These are phyloP conservation scores for Gerris lacustris DNA, from an alignment of 2,888 invertebrate species.

Conservation along the genomic window DNA sequence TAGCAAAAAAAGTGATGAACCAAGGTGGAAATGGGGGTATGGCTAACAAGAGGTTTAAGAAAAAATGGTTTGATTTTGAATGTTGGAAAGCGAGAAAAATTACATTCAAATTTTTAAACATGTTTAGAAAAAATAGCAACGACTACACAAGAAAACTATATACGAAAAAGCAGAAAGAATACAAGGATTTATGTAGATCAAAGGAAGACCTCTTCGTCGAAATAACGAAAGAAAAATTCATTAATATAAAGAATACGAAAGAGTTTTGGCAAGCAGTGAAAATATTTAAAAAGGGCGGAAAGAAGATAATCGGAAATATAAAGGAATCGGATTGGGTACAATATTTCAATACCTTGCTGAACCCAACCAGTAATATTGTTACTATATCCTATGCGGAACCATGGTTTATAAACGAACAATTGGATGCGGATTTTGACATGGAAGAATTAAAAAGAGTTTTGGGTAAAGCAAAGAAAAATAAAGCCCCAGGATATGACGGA, in stretches of 20 bases:
- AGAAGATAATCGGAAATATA: not conserved
- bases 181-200: not conserved
- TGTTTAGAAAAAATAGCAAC: conserved; percentile 8
- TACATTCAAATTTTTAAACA: conserved; percentile 9
- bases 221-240: not conserved
- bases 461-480: conserved; percentile 10
- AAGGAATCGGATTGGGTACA: not conserved
- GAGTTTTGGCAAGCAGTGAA: conserved; percentile 15
- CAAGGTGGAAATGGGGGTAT: not conserved
- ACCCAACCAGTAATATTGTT: not conserved
- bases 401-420: not conserved
- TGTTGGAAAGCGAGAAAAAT: conserved; percentile 6
- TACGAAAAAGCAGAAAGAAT: not conserved
- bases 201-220: not conserved
- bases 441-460: conserved; percentile 15
- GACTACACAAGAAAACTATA: not conserved
- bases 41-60: not conserved
- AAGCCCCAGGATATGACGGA: conserved; percentile 9
- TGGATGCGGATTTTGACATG: conserved; percentile 13
- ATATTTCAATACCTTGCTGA: conserved; percentile 11
- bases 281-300: conserved; percentile 9
- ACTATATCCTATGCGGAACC: not conserved
- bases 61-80: conserved; percentile 16
- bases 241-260: conserved; percentile 10
- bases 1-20: not conserved